Percentiles rank a stretch among this genome's conserved stretches.
phyloP scores from a whole-genome alignment of 2,797 vertebrate genomes.

The Oceanodroma leucorhoa region DNA sequence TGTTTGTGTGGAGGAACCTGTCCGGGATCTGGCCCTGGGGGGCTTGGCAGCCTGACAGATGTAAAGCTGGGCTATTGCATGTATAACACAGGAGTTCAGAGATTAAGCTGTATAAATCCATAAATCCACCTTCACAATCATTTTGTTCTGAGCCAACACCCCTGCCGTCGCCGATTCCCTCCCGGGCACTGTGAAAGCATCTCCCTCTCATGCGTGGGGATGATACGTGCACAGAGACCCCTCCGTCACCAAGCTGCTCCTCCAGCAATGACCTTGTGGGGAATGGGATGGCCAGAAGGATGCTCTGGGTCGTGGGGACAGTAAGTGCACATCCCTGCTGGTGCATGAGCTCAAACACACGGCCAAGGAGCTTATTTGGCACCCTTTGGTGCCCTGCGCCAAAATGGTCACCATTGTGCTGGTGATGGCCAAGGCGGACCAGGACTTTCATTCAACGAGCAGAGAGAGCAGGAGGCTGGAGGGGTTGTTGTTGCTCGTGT shows the following conservation, averaged over 20 bases:
- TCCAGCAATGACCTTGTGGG: not conserved
- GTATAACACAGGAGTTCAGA: not conserved
- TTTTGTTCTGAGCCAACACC: not conserved
- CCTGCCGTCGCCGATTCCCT: rapidly evolving
- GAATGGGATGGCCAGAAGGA: not conserved
- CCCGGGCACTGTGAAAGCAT: rapidly evolving
- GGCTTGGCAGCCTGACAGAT: not conserved
- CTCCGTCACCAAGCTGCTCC: not conserved
- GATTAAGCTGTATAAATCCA: not conserved
- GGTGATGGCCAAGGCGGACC: not conserved
- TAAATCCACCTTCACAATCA: not conserved
- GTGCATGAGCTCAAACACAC: not conserved
- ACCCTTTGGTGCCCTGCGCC: not conserved
- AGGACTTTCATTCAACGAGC: not conserved
- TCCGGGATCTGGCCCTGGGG: not conserved
- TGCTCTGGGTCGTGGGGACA: not conserved
- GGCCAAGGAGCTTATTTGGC: not conserved
- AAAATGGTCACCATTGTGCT: not conserved
- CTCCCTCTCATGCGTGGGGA: rapidly evolving
- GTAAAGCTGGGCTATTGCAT: not conserved
- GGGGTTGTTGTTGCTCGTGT: not conserved
- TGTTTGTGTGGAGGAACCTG: not conserved
- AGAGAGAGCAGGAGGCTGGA: not conserved
- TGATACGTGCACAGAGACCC: rapidly evolving
- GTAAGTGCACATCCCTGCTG: too few species aligned